Conservation (phyloP, 2,113 vertebrate genomes). For the Albula glossodonta region DNA sequence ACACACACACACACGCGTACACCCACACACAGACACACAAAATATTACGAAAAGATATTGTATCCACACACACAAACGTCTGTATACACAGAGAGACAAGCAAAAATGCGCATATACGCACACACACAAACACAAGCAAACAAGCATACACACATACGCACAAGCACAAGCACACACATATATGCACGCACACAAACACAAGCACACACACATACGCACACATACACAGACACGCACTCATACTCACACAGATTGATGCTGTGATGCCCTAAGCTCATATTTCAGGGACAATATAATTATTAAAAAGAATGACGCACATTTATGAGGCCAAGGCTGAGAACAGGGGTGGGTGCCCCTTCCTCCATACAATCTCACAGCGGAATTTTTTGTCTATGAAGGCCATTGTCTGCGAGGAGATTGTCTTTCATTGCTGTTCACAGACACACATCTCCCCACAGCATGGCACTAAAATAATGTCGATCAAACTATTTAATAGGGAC, state of each 20-base stretch:
- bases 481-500: conserved; percentile 58
- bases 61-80: conserved; percentile 33
- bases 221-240: conserved; percentile 2
- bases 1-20: not conserved
- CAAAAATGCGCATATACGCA: not conserved
- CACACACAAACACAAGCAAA: conserved; percentile 1
- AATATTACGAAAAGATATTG: not conserved
- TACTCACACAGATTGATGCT: conserved; percentile 66
- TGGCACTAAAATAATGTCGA: conserved; percentile 66
- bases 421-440: conserved; percentile 57
- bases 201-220: conserved; percentile 20
- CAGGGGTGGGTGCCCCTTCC: conserved; percentile 16
- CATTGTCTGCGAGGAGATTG: conserved; percentile 53
- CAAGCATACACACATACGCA: conserved; percentile 24
- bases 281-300: conserved; percentile 18
- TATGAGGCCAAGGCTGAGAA: conserved; percentile 27
- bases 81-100: not conserved
- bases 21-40: conserved; percentile 17
- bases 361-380: conserved; percentile 42
- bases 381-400: conserved; percentile 34
- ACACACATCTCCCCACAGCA: conserved; percentile 44
- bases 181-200: conserved; percentile 8
- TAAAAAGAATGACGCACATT: conserved; percentile 17
- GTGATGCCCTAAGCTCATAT: conserved; percentile 57
- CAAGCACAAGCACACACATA: conserved; percentile 6